Conservation (phyloP, 1,140 invertebrate genomes). For the Stegodyphus dumicola region DNA sequence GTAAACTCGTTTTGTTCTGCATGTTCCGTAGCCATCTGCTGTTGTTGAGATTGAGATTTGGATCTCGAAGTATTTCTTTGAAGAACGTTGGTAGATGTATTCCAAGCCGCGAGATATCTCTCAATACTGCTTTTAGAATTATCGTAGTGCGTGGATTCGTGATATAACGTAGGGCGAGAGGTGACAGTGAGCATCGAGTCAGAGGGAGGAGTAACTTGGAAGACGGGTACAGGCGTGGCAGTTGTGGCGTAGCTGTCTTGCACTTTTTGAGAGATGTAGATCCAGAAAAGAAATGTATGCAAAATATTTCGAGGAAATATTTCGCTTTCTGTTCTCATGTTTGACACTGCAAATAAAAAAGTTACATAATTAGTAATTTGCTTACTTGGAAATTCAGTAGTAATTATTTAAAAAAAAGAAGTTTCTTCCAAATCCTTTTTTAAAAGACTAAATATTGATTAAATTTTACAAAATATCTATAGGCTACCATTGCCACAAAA, state of each 20-base stretch:
- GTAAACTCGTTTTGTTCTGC: background rate
- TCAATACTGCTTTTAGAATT: slow-evolving; percentile 4
- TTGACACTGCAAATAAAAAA: no score
- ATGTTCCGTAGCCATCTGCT: background rate
- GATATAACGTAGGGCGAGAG: background rate
- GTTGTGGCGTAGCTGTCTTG: background rate
- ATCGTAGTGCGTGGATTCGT: background rate
- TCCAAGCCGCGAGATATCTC: slow-evolving; percentile 17
- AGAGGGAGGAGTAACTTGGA: slow-evolving; percentile 45
- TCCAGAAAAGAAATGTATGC: no score
- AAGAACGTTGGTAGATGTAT: background rate
- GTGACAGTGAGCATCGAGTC: background rate
- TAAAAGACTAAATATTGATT: no score
- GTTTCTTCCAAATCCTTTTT: no score
- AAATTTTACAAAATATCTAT: no score
- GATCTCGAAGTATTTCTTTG: background rate
- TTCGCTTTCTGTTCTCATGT: no score
- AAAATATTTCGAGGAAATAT: no score
- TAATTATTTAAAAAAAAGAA: no score
- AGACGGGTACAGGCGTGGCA: slow-evolving; percentile 19
- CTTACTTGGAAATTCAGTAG: no score
- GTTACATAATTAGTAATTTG: no score
- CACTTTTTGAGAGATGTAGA: no score
- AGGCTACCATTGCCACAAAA: no score
- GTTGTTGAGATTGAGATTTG: background rate